These are phyloP conservation scores for Caiman crocodilus DNA, from an alignment of 2,797 vertebrate species.

Conservation along the genomic window DNA sequence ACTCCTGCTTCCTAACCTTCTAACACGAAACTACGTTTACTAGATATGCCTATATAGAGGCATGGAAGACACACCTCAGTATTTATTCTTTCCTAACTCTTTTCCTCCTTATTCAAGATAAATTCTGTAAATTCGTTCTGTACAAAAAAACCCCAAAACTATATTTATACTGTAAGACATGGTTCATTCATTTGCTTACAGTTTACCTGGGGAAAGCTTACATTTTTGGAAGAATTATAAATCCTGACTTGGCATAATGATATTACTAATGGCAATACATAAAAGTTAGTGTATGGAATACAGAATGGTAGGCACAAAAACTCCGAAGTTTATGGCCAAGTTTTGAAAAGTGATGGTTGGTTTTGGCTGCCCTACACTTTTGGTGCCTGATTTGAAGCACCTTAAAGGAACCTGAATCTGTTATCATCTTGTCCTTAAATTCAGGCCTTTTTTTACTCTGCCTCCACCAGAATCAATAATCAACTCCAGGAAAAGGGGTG, in stretches of 20 bases:
- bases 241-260: rapidly evolving
- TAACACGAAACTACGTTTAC: background rate
- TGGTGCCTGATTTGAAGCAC: background rate
- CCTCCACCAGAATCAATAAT: background rate
- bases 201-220: background rate
- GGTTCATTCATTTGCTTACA: background rate
- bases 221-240: background rate
- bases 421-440: too few species aligned
- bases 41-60: rapidly evolving
- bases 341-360: background rate
- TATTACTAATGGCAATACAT: background rate
- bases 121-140: background rate
- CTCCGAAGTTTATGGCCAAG: background rate
- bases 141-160: rapidly evolving
- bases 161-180: background rate
- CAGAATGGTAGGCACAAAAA: background rate
- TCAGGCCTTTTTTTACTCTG: background rate
- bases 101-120: background rate
- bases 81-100: rapidly evolving
- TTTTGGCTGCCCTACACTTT: background rate
- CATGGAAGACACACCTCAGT: background rate
- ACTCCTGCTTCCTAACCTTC: background rate
- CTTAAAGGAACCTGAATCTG: background rate
- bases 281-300: background rate
- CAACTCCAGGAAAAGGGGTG: background rate